Percentiles rank a stretch among this genome's conserved stretches.
Conservation (phyloP, 2,888 invertebrate species). For the Synergus itoensis region DNA sequence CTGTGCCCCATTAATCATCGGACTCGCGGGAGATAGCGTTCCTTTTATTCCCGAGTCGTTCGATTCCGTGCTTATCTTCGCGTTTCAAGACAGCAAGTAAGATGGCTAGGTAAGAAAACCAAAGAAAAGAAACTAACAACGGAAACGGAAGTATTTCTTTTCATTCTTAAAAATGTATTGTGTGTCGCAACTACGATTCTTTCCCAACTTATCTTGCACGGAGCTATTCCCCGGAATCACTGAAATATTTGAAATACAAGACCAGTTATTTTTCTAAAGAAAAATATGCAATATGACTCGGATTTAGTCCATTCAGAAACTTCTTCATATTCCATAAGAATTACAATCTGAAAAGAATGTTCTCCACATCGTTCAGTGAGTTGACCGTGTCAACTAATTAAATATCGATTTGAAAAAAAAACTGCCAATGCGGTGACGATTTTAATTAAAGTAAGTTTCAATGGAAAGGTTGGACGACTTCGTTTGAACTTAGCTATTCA, state of each 20-base stretch:
- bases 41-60: conserved; percentile 23
- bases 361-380: background rate
- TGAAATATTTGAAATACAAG: background rate
- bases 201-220: background rate
- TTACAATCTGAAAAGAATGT: background rate
- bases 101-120: background rate
- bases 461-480: background rate
- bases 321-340: background rate
- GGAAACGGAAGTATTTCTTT: conserved; percentile 22
- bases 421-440: background rate
- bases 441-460: background rate
- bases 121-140: background rate
- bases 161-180: conserved; percentile 26
- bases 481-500: background rate
- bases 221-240: background rate
- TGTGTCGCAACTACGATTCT: background rate
- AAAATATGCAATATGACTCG: background rate
- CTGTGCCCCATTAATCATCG: conserved; percentile 30
- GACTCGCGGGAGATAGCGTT: conserved; percentile 6
- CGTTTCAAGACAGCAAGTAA: conserved; percentile 30
- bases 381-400: background rate
- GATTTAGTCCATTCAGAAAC: background rate
- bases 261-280: background rate
- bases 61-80: conserved; percentile 27
- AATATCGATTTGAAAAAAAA: conserved; percentile 1